Evolutionary conservation across 2,797 vertebrate genomes (phyloP).

Genomic region (Euphonia xanthogaster): DNA sequence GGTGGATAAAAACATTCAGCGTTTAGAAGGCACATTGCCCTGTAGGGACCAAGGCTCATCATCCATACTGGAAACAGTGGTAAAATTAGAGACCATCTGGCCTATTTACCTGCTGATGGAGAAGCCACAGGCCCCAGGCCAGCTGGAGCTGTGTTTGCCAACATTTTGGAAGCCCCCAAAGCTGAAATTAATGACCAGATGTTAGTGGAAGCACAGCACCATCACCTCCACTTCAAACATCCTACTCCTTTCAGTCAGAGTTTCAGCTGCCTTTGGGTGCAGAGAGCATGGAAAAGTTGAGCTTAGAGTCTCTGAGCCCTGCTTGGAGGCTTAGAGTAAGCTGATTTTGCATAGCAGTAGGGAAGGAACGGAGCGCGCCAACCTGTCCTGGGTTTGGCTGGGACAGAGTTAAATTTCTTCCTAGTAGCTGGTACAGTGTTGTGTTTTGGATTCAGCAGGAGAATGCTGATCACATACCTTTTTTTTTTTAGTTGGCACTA

Average conservation of each 20-base stretch:
- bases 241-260: background rate
- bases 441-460: background rate
- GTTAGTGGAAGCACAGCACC: slow-evolving; percentile 31
- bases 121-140: slow-evolving; percentile 36
- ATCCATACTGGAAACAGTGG: slow-evolving; percentile 60
- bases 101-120: slow-evolving; percentile 63
- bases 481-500: background rate
- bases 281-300: background rate
- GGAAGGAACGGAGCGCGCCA: background rate
- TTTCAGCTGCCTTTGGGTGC: background rate
- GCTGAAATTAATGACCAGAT: slow-evolving; percentile 68
- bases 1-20: slow-evolving; percentile 13
- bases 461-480: background rate
- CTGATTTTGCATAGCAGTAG: background rate
- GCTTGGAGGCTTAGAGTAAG: background rate
- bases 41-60: slow-evolving; percentile 38
- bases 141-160: slow-evolving; percentile 59
- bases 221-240: background rate
- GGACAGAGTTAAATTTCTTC: background rate
- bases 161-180: slow-evolving; percentile 41
- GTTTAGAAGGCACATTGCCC: background rate
- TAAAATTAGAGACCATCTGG: slow-evolving; percentile 72
- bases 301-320: background rate
- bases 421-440: background rate
- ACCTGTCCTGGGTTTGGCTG: background rate